phyloP scores from a whole-genome alignment of 2,113 vertebrate species.

The Silurus asotus region DNA sequence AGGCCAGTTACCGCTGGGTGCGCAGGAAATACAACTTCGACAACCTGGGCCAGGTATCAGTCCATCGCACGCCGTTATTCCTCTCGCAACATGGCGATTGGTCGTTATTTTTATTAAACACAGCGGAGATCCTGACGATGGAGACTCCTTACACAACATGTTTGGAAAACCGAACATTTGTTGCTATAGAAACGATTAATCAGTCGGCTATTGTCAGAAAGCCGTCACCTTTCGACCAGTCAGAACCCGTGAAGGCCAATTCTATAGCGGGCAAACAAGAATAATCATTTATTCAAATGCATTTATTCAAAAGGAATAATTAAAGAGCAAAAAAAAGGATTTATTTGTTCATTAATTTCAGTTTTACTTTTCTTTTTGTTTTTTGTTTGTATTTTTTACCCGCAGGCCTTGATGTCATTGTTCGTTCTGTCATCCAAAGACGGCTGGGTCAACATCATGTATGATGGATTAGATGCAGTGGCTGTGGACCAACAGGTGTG shows the following conservation, averaged over 20 bases:
- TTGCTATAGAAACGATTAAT: too few relatives aligned
- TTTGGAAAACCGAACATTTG: too few relatives aligned
- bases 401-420: conserved; percentile 82
- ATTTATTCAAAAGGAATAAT: not conserved
- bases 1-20: conserved; percentile 82
- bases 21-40: conserved; percentile 96
- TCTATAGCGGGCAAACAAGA: too few relatives aligned
- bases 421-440: conserved; percentile 86
- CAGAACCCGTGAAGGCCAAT: too few relatives aligned
- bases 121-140: too few relatives aligned
- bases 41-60: conserved; percentile 91
- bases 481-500: conserved; percentile 82
- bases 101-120: too few relatives aligned
- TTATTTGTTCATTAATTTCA: not conserved
- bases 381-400: conserved; percentile 45
- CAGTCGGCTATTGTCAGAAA: too few relatives aligned
- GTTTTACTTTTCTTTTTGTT: not conserved
- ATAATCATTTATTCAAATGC: too few relatives aligned
- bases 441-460: conserved; percentile 87
- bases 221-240: too few relatives aligned
- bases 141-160: too few relatives aligned
- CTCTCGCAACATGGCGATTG: too few relatives aligned
- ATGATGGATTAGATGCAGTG: conserved; percentile 80
- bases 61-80: not conserved
- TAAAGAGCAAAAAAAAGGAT: not conserved